phyloP scores from a whole-genome alignment of 2,888 invertebrate genomes.

The Cryptocephalus moraei region DNA sequence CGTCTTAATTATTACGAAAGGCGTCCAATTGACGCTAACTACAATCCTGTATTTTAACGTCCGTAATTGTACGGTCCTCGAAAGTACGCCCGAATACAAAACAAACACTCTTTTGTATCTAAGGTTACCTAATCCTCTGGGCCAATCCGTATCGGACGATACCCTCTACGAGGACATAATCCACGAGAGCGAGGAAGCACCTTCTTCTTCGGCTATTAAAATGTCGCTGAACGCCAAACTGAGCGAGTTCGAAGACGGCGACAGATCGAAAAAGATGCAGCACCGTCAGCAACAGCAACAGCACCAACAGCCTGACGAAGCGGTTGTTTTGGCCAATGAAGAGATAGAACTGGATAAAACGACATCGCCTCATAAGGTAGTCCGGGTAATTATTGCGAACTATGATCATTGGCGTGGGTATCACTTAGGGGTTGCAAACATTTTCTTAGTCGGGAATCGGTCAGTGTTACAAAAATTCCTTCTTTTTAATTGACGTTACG shows the following conservation, averaged over 20 bases:
- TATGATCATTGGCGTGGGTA: slow-evolving; percentile 2
- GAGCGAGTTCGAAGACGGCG: neutral
- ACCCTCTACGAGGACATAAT: slow-evolving; percentile 49
- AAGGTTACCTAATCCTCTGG: slow-evolving; percentile 18
- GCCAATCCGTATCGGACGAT: slow-evolving; percentile 20
- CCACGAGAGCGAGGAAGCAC: slow-evolving; percentile 42
- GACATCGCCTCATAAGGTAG: slow-evolving; percentile 26
- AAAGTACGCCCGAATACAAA: neutral
- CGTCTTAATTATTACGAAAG: too few species aligned
- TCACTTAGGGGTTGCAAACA: neutral
- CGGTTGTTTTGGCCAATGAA: slow-evolving; percentile 8
- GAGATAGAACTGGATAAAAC: slow-evolving; percentile 26
- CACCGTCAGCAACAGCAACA: neutral
- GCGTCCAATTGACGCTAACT: too few species aligned
- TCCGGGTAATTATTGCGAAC: slow-evolving; percentile 10
- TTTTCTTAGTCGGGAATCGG: too few species aligned
- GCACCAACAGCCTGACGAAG: neutral
- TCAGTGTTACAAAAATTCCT: too few species aligned
- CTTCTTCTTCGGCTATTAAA: slow-evolving; percentile 33
- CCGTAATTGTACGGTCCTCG: neutral
- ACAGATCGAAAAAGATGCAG: neutral
- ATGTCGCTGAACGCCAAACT: slow-evolving; percentile 33
- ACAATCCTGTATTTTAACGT: too few species aligned
- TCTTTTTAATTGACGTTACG: too few species aligned
- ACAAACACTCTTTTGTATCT: neutral